Conservation (phyloP, 2,113 vertebrate genomes). For the Eolophus roseicapilla region DNA sequence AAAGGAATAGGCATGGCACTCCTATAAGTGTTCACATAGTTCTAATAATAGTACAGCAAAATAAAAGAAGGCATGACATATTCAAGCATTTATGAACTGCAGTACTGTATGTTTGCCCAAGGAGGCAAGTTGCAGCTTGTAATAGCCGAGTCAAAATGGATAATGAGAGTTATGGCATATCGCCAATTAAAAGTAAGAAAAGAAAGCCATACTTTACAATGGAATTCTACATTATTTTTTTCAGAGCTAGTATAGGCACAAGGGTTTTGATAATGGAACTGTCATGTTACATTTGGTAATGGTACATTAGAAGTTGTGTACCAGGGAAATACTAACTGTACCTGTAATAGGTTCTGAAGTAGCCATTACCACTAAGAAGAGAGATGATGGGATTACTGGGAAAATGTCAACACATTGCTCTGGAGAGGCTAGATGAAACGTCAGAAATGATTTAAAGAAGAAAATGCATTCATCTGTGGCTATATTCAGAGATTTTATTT, state of each 20-base stretch:
- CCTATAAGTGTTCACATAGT: background rate
- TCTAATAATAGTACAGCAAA: background rate
- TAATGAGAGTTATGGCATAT: background rate
- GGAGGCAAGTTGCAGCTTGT: background rate
- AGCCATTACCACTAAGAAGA: background rate
- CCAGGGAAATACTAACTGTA: background rate
- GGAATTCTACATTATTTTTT: background rate
- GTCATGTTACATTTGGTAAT: background rate
- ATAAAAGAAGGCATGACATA: background rate
- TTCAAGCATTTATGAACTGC: background rate
- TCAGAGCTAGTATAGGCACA: background rate
- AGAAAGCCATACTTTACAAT: background rate
- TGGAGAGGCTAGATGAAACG: background rate
- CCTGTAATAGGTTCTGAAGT: background rate
- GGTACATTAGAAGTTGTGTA: background rate
- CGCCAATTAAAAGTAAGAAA: background rate
- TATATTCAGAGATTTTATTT: background rate
- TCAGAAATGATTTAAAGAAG: background rate
- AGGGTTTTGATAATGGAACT: background rate
- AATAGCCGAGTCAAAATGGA: background rate
- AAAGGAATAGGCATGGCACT: background rate
- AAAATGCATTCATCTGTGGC: background rate
- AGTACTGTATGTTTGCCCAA: background rate
- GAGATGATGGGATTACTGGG: background rate
- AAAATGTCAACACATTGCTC: background rate